Evolutionary conservation across 2,888 invertebrate genomes (phyloP), one percentile per base, ranked within the genome.

Genomic region (Exephanes ischioxanthus): DNA sequence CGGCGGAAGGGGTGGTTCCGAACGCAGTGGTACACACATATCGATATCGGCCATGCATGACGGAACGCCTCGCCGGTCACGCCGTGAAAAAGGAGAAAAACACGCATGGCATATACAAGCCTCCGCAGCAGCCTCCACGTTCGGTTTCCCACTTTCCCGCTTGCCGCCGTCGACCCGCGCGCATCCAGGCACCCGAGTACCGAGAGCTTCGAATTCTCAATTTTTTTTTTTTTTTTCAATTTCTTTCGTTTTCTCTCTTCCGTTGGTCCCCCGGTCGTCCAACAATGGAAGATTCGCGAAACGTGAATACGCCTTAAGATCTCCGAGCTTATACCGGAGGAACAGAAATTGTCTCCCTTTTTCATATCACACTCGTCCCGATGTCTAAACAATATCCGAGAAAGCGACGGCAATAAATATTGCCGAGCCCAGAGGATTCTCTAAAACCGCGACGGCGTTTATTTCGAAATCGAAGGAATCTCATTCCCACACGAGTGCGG

Each of bases 31-130:
- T 91, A 88, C 89, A 92, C 91, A 90, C 92, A 90, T 93, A 93
- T 93, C 92, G 92, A 89, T 91, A 92, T 92, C 92, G 91, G 90
- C 91, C 92, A 92, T 93, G 93, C 93, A 93, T 92, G 91, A 91
- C 90, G 90, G 89, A 90, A 93, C 93, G 93, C 93, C 92, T 93
- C 91, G 91, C 92, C 92, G 92, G 93, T 89, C 93, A 93, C 92
- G 92, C 91, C 91, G 89, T 87, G 91, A 93, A 93, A 93, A 93
- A 93, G 90, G 92, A 92, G 90, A 87, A 91, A 90, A 83, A 81
- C 83, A 83, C 83, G 33, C 30, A 79, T 66, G 78, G 84, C 48
- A 55, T 70, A 71, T 61, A 83, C 85, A 81, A 80, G 80, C 73
- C 73, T 48, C 48, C 72, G 72, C n/a, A 70, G 81, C 61, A 33